Conservation (phyloP, 2,888 invertebrate genomes). For the Mylabris sibirica region DNA sequence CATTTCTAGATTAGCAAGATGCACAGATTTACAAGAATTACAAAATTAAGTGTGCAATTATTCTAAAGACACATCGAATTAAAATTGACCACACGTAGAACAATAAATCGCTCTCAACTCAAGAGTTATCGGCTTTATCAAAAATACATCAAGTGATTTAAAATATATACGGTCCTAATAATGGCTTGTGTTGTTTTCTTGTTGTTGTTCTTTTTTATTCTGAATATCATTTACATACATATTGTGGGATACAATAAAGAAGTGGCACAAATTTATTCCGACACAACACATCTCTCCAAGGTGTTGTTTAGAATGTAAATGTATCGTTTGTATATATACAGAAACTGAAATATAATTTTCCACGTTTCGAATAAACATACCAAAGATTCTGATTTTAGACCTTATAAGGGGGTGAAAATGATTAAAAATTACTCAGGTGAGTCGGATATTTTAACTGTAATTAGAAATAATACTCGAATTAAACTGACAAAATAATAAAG, state of each 20-base stretch:
- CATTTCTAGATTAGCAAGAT: no score
- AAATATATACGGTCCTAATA: not conserved
- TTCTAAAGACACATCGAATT: no score
- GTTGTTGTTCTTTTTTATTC: not conserved
- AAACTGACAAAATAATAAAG: no score
- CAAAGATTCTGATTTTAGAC: not conserved
- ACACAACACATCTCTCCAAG: slow-evolving; percentile 9
- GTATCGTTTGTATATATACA: not conserved
- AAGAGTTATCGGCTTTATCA: no score
- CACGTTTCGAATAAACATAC: not conserved
- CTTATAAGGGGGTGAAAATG: not conserved
- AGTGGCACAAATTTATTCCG: slow-evolving; percentile 3
- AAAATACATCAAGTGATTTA: not conserved
- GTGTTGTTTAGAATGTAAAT: slow-evolving; percentile 9
- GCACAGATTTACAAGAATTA: no score
- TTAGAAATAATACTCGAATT: not conserved
- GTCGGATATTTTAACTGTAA: no score
- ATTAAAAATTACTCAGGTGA: not conserved
- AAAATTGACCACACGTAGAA: no score
- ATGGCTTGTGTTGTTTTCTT: not conserved
- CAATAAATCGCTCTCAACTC: no score
- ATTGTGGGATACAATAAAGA: not conserved
- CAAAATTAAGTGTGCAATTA: no score
- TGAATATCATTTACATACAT: not conserved
- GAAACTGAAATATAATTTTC: not conserved